A percentile compares a stretch with the other conserved stretches of the same genome.
Evolutionary conservation across 1,140 invertebrate genomes (phyloP).

Genomic region (Caligus rogercresseyi): DNA sequence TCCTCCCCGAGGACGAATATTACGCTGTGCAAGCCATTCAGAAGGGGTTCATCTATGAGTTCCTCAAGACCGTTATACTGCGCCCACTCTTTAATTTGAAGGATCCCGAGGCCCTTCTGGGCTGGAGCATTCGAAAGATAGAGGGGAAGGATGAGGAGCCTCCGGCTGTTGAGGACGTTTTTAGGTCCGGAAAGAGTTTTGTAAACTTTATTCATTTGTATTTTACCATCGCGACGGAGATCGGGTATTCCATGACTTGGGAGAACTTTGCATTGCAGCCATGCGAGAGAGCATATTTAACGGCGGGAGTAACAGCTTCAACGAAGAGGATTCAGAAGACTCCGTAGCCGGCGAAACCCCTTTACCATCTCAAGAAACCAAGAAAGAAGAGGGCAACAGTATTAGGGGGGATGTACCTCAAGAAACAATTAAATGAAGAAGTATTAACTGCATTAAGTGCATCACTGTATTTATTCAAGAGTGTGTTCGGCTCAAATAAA

Average conservation of each 20-base stretch:
- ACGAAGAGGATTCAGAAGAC: not conserved
- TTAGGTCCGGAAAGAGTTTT: constrained; percentile 4
- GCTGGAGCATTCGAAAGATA: not conserved
- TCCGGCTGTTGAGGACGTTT: not conserved
- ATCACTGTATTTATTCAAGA: too few relatives aligned
- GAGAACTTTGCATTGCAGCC: not conserved
- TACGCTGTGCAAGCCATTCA: not conserved
- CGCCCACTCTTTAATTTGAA: not conserved
- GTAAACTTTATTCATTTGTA: constrained; percentile 6
- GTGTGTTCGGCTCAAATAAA: too few relatives aligned
- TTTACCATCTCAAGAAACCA: too few relatives aligned
- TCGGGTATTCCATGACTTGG: constrained; percentile 16
- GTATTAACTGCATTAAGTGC: too few relatives aligned
- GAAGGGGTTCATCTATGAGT: constrained; percentile 11
- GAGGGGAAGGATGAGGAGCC: not conserved
- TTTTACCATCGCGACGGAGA: constrained; percentile 12
- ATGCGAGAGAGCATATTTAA: constrained; percentile 4
- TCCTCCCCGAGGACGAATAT: constrained; percentile 10
- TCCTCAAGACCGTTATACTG: constrained; percentile 7
- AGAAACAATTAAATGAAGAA: too few relatives aligned
- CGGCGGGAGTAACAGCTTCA: too few relatives aligned
- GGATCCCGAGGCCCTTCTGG: not conserved
- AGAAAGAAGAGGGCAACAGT: too few relatives aligned
- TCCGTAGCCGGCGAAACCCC: not conserved
- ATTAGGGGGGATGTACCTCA: too few relatives aligned